Evolutionary conservation across 2,797 vertebrate genomes (phyloP), one percentile per base, ranked within the genome.

Genomic region (Pseudotriccus pelzelni): DNA sequence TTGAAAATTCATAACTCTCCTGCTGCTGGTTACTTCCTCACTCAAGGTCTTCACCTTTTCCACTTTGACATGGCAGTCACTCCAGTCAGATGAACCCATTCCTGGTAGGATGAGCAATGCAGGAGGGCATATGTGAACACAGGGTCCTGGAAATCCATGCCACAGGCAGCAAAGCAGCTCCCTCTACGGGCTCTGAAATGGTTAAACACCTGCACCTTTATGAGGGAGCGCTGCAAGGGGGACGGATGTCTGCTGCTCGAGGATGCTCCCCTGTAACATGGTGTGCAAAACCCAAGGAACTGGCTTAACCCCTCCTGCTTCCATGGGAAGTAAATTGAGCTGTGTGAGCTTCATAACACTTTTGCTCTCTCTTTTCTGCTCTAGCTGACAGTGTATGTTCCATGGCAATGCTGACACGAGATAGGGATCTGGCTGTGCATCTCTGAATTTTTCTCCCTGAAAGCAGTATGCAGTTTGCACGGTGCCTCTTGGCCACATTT

Each of bases 81-180:
- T 6, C 41, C 37, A 70, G 24, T 14, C 18, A 9, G 36, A 25
- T 2, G 0, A 69, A 69, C 5, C 37, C 36, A 12, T 34, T 37
- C 46, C 50, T 0, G 3, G 30, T 21, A 44, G 6, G 11, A 49
- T 0, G 20, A 89, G 37, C 75, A 27, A 41, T 0, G 5, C 20
- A 58, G 34, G 34, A 86, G 25, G 39, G 62, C n/a, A 27, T 1
- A 9, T 2, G 52, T 10, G 74, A 84, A 22, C 46, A 30, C 19
- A 17, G 1, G 9, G n/a, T 34, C n/a, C 28, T 21, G 67, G 36
- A 62, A 75, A 78, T 23, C n/a, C n/a, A 10, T 22, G 58, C 12
- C 73, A 74, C 73, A 28, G 21, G 66, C 87, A 94, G 94, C 64
- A 75, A 85, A 91, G 92, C 78, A 96, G 92, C 92, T 95, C 90